Evolutionary conservation across 2,888 invertebrate species (phyloP), one percentile per base, ranked within the genome.

Genomic region (Furcula furcula): DNA sequence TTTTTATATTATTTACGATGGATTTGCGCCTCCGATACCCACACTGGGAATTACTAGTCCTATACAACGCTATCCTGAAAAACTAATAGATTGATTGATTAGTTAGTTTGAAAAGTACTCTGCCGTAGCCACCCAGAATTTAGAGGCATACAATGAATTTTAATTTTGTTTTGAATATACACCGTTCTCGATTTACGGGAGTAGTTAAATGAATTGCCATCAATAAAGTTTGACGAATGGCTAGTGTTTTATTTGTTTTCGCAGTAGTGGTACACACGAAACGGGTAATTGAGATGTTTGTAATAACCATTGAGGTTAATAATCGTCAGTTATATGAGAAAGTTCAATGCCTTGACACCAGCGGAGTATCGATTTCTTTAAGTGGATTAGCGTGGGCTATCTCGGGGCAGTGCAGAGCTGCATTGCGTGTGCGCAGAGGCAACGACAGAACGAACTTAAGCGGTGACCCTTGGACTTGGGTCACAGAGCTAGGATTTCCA

Each of bases 351-450:
- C 61, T 68, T 57, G 63, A 65, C 58, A 55, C 49, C 42, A 45
- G 34, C 33, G 25, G 36, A 11, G 55, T 65, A 64, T 66, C 60
- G 48, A 57, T 67, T 67, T 62, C 57, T n/a, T n/a, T 71, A 70
- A 71, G 65, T 71, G 72, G 71, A 77, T 71, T 70, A 75, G 65
- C 65, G 64, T 56, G 57, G 70, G 76, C 73, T 80, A 82, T 82
- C 80, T 53, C 41, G 53, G 63, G 65, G 49, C 57, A 66, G 50
- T 52, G 43, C 56, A 66, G 50, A 54, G 43, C 33, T 44, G 54
- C 55, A 46, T 43, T 65, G 70, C 66, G 50, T 65, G 70, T 62
- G 65, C 62, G 52, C 60, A 53, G 59, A 63, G 14, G 60, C 72
- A 75, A 72, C n/a, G n/a, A n/a, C n/a, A n/a, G n/a, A n/a, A n/a